Evolutionary conservation across 2,888 invertebrate species (phyloP), one percentile per base, ranked within the genome.

Genomic region (Chrysodeixis includens): DNA sequence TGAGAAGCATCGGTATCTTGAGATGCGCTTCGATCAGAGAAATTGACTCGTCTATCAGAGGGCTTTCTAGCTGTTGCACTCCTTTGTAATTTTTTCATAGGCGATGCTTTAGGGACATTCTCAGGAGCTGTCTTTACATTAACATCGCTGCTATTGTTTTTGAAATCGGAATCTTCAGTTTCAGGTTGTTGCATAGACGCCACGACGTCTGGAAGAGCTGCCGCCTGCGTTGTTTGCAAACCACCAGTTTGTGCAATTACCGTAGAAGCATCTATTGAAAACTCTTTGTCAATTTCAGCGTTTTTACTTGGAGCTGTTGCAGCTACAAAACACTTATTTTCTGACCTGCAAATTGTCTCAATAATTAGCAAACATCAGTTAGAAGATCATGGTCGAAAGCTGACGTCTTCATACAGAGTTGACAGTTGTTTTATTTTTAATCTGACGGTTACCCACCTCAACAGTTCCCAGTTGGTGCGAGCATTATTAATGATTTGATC

Each of bases 401-500:
- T n/a, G n/a, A n/a, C n/a, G n/a, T n/a, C n/a, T n/a, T n/a, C n/a
- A n/a, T n/a, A n/a, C n/a, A n/a, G n/a, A n/a, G n/a, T n/a, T n/a
- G n/a, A n/a, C n/a, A n/a, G n/a, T n/a, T n/a, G n/a, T n/a, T n/a
- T n/a, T n/a, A 4, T 20, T 35, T 14, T 0, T 9, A 26, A 54
- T 26, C 26, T 26, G 26, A 4, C 26, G 3, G 35, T 26, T 52
- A 32, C 10, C 55, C 55, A 94, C 95, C 95, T 95, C 14, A 98
- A 90, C 56, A 98, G 90, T 88, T 98, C 98, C 98, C 98, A 98
- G 86, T 98, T 98, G n/a, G 97, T 97, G 74, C 97, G 96, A 1
- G 98, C 98, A 85, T 98, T 98, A 49, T 97, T 97, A 73, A 98
- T 98, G 3, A 98, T 97, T 89, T 98, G 97, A 87, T 98, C 98